Conservation (phyloP, 2,113 vertebrate genomes). For the Anhinga anhinga region DNA sequence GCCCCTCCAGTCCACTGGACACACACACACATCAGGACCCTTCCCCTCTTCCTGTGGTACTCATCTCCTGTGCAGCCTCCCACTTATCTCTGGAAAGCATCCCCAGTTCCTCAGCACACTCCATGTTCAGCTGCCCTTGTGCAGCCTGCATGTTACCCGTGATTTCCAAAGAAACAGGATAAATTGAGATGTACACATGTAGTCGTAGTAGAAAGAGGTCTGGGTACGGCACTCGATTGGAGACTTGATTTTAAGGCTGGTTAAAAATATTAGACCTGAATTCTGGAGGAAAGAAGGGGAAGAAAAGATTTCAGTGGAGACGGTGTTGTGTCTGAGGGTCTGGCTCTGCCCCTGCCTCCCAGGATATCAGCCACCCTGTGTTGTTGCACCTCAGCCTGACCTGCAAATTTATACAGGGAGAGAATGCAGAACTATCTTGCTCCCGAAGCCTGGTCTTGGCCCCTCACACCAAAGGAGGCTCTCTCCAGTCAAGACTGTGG, state of each 20-base stretch:
- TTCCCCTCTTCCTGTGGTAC: not conserved
- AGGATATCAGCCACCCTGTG: not conserved
- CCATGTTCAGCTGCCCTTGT: not conserved
- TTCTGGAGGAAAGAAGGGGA: conserved; percentile 21
- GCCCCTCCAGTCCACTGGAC: not conserved
- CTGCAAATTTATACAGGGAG: not conserved
- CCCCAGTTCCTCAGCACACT: not conserved
- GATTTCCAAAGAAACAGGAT: conserved; percentile 42
- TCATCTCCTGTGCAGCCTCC: not conserved
- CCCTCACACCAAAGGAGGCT: not conserved
- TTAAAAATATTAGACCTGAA: conserved; percentile 43
- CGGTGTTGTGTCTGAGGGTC: not conserved
- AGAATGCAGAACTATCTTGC: not conserved
- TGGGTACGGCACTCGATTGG: conserved; percentile 30
- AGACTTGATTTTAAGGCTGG: conserved; percentile 57
- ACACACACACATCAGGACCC: not conserved
- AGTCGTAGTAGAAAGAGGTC: conserved; percentile 3
- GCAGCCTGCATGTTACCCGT: conserved; percentile 33
- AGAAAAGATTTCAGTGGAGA: not conserved
- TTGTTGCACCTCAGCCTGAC: not conserved
- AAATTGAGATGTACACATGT: conserved; percentile 45
- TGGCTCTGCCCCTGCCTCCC: not conserved
- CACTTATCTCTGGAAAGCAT: not conserved
- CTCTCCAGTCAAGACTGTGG: not conserved
- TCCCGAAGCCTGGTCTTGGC: not conserved